phyloP scores from a whole-genome alignment of 2,113 vertebrate genomes.

The Rhinoptilus africanus region DNA sequence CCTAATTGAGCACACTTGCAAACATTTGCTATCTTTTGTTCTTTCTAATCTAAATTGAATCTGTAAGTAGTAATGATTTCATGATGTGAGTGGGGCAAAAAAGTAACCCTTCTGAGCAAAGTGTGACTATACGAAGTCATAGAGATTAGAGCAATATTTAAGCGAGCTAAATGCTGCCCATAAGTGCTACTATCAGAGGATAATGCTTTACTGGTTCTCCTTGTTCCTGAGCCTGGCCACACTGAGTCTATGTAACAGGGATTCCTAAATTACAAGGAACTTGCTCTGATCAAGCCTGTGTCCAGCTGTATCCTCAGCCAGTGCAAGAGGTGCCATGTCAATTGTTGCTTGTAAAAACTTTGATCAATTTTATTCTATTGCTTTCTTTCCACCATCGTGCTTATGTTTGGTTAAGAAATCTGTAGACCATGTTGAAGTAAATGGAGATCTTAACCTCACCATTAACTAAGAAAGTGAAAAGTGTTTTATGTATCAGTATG shows the following conservation, averaged over 20 bases:
- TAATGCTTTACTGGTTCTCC: not conserved
- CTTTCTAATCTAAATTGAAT: conserved; percentile 65
- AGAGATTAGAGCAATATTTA: not conserved
- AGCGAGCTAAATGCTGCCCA: not conserved
- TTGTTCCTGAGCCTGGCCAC: not conserved
- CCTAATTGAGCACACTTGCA: not conserved
- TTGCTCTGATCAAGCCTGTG: not conserved
- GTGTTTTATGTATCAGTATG: not conserved
- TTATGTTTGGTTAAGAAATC: not conserved
- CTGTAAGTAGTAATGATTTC: not conserved
- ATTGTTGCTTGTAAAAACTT: not conserved
- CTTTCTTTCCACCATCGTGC: not conserved
- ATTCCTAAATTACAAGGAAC: not conserved
- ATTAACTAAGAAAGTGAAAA: not conserved
- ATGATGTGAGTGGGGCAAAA: not conserved
- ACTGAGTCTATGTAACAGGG: not conserved
- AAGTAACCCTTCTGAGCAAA: not conserved
- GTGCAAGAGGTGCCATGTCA: not conserved
- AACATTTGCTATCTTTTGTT: conserved; percentile 23
- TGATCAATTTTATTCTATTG: not conserved
- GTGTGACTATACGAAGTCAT: not conserved
- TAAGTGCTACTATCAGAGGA: not conserved
- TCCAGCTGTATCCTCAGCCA: not conserved
- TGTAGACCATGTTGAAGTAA: not conserved
- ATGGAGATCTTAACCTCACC: not conserved